Conservation (phyloP, 2,113 vertebrate species). For the Cryptotis parvus region DNA sequence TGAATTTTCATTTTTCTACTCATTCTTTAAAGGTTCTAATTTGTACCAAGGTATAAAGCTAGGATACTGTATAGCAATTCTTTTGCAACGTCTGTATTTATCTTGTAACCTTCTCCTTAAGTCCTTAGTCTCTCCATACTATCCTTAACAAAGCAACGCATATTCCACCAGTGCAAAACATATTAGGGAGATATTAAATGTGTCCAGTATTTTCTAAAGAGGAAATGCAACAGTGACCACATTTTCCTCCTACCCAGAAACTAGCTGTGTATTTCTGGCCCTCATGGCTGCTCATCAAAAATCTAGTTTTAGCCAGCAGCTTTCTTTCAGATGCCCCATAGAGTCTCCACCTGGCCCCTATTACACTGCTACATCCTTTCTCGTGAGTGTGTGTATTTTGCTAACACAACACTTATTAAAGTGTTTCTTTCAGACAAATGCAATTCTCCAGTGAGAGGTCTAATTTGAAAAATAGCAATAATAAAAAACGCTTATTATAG, state of each 20-base stretch:
- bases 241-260: not conserved
- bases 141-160: not conserved
- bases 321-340: accelerated
- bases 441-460: not conserved
- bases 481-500: not conserved
- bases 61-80: not conserved
- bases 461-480: not conserved
- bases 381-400: not conserved
- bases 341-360: not conserved
- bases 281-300: not conserved
- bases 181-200: not conserved
- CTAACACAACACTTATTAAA: slow-evolving; percentile 18
- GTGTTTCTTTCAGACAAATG: slow-evolving; percentile 5
- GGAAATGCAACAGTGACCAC: not conserved
- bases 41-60: not conserved
- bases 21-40: not conserved
- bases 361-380: not conserved
- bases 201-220: not conserved
- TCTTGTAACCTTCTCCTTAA: not conserved
- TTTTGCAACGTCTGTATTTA: not conserved
- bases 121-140: not conserved
- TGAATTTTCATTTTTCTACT: not conserved
- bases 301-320: not conserved
- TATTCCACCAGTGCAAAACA: no score
- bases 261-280: not conserved